Evolutionary conservation across 2,888 invertebrate genomes (phyloP), one percentile per base, ranked within the genome.

Genomic region (Thyatira batis): DNA sequence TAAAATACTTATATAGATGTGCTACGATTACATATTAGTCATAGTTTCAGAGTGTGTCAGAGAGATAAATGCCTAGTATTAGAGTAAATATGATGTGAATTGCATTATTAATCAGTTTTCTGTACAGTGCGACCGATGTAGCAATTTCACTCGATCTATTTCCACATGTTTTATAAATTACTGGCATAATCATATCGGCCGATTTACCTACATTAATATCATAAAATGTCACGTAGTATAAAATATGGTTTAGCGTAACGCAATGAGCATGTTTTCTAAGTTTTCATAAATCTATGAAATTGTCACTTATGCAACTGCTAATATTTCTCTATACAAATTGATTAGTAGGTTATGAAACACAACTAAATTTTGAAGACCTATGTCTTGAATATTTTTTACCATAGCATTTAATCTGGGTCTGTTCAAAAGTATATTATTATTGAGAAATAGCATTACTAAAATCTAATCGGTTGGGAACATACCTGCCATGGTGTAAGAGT

Each of bases 161-260:
- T 39, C 39, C 8, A 39, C 17, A 39, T 39, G 8, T 17, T 39
- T 6, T 9, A 53, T 25, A 53, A 44, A 44, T 27, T 46, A 46
- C 49, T 11, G 28, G 20, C 49, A 27, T 45, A 45, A 56, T 52
- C 39, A 20, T 25, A 50, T 54, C 60, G 58, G 60, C 60, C 61
- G 54, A 61, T 51, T 57, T 48, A 58, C 55, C 57, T 55, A 60
- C 13, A 53, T 55, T 49, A 27, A 46, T 50, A 27, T 23, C 20
- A 25, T 28, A 46, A 20, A 54, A 56, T 61, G 58, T 60, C 63
- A 65, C 63, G 63, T 60, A 54, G 50, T 13, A 20, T 46, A 53
- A 52, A 53, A 9, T 48, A 39, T 52, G 30, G 20, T 45, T 53
- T 52, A 52, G 52, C 25, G 2, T 53, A 39, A 39, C 39, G 39